phyloP scores from a whole-genome alignment of 2,797 vertebrate species.

The Phalloptychus januarius region DNA sequence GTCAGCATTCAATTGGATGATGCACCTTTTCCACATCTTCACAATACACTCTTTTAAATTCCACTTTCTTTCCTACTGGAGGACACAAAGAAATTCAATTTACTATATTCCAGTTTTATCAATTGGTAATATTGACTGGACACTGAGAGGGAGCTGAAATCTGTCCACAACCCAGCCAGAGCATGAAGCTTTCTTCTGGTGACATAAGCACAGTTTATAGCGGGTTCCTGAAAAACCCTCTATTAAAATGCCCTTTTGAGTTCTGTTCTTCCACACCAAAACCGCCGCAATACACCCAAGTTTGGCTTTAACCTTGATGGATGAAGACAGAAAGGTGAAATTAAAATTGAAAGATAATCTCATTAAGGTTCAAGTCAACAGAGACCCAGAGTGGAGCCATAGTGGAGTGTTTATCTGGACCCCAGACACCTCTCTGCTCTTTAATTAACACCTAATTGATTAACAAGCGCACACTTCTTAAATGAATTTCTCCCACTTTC shows the following conservation, averaged over 20 bases:
- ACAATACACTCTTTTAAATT: background rate
- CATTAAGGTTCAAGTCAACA: slow-evolving; percentile 51
- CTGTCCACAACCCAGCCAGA: background rate
- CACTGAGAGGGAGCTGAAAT: background rate
- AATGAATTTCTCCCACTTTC: slow-evolving; percentile 65
- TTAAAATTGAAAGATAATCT: slow-evolving; percentile 51
- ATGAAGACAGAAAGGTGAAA: slow-evolving; percentile 21
- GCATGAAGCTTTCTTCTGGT: background rate
- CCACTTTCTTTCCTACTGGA: background rate
- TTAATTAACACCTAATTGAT: slow-evolving; percentile 77
- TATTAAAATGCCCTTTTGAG: background rate
- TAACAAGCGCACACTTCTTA: slow-evolving; percentile 67
- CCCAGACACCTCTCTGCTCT: slow-evolving; percentile 63
- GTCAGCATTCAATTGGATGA: background rate
- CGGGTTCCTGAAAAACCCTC: background rate
- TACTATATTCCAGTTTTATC: background rate
- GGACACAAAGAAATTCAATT: background rate
- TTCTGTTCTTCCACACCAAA: background rate
- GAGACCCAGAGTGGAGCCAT: slow-evolving; percentile 28
- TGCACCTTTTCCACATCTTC: background rate
- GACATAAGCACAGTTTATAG: background rate
- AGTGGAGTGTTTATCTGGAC: slow-evolving; percentile 53
- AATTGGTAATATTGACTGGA: background rate
- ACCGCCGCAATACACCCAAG: background rate
- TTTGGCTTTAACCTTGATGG: slow-evolving; percentile 30